Conservation (phyloP, 2,113 vertebrate genomes). For the Leptobrachium leishanense region DNA sequence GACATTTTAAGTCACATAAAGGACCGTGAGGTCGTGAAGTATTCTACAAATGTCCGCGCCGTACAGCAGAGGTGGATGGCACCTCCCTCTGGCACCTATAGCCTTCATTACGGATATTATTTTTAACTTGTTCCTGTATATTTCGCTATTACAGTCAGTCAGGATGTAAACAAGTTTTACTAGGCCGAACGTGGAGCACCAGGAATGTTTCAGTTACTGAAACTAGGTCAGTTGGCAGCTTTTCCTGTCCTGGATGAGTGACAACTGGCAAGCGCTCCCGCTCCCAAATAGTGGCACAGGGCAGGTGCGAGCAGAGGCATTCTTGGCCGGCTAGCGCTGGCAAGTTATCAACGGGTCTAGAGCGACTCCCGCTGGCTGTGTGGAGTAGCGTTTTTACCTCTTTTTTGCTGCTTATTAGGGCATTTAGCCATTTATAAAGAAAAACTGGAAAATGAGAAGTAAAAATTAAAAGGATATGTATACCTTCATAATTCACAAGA, state of each 20-base stretch:
- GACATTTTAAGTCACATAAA: too few relatives aligned
- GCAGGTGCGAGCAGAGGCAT: constrained; percentile 10
- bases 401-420: too few relatives aligned
- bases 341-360: neutral
- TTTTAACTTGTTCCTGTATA: too few relatives aligned
- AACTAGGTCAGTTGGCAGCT: constrained; percentile 43
- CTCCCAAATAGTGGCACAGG: constrained; percentile 21
- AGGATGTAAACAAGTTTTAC: constrained; percentile 3
- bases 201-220: constrained; percentile 32
- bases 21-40: too few relatives aligned
- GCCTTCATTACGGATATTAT: neutral
- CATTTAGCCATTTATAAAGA: too few relatives aligned
- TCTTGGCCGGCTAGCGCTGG: neutral
- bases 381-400: neutral
- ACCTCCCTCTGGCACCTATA: neutral
- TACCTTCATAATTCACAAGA: too few relatives aligned
- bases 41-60: too few relatives aligned
- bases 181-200: neutral
- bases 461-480: too few relatives aligned
- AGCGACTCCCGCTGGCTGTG: neutral
- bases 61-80: neutral
- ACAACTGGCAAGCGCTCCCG: constrained; percentile 12
- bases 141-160: neutral
- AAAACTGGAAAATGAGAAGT: too few relatives aligned
- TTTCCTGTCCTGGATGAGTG: constrained; percentile 24